Evolutionary conservation across 2,113 vertebrate genomes (phyloP), one percentile per base, ranked within the genome.

Genomic region (Xiphophorus maculatus): DNA sequence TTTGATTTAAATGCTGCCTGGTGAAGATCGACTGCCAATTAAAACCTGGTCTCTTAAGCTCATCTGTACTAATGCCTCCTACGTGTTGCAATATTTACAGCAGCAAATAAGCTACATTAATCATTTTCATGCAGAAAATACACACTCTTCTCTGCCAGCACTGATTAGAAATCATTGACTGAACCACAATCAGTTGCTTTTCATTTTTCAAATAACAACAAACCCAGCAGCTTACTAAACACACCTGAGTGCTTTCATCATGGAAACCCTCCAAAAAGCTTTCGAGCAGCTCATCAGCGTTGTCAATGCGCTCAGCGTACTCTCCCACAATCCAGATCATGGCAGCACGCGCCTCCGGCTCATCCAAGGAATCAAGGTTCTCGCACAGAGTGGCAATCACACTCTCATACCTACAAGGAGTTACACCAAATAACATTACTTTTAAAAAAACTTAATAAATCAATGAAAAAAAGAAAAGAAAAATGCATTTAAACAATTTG

Each of bases 261-360:
- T 99, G 98, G 94, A 99, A 99, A 40, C 97, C 98, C 90, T 98
- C 97, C 44, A 98, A 90, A 93, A 99, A 99, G 91, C 97, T 97
- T 92, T 99, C 97, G 71, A 99, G 95, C 69, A 99, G 94, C 87
- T 99, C 97, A 0, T 98, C 97, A 0, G 97, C 97, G 0, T 99
- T 98, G 92, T 98, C 97, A 0, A 99, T 98, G 51, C 97, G 94
- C 91, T 99, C 97, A 0, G 97, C 98, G 0, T 99, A 99, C 42
- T 99, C 97, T 28, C 97, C 97, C 68, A 99, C 98, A 1, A 99
- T 99, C 97, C 98, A 99, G 89, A 98, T 98, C 97, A 99, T 99
- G 87, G 97, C 98, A 0, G 97, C 98, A 1, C 98, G 92, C 0
- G 98, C 98, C 92, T 99, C 98, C 0, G 98, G 98, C 88, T 99